A percentile compares a stretch with the other conserved stretches of the same genome.
Conservation (phyloP, 2,888 invertebrate genomes). For the Anarsia innoxiella region DNA sequence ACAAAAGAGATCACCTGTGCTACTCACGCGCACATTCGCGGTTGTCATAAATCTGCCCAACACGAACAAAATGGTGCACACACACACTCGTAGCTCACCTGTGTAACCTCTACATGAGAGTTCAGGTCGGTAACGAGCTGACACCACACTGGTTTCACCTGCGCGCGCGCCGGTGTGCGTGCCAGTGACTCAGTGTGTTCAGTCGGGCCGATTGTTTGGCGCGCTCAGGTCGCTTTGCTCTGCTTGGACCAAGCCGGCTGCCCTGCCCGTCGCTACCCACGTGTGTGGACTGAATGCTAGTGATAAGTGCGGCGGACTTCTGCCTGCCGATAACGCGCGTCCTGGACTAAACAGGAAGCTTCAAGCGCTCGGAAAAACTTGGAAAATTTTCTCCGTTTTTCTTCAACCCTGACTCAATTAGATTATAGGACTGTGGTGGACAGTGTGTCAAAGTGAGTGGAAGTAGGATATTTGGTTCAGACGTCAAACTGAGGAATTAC, state of each 20-base stretch:
- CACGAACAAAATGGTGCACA: conserved; percentile 66
- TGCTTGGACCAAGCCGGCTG: conserved; percentile 21
- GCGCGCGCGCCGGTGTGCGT: conserved; percentile 51
- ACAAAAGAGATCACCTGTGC: conserved; percentile 56
- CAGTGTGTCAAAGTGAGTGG: conserved; percentile 52
- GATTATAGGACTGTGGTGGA: conserved; percentile 37
- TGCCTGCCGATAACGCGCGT: conserved; percentile 38
- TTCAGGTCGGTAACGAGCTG: conserved; percentile 56
- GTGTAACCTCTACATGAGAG: conserved; percentile 56
- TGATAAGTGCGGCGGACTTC: conserved; percentile 59
- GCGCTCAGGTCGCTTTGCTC: conserved; percentile 55
- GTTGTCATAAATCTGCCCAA: conserved; percentile 58
- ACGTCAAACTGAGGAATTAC: conserved; percentile 66
- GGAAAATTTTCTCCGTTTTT: conserved; percentile 6
- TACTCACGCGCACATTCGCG: conserved; percentile 36
- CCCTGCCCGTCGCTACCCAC: conserved; percentile 46
- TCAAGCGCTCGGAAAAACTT: conserved; percentile 1
- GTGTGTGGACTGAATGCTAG: conserved; percentile 50
- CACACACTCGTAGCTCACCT: conserved; percentile 46
- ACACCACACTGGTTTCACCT: conserved; percentile 68
- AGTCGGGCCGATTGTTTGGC: conserved; percentile 64
- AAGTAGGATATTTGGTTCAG: conserved; percentile 39
- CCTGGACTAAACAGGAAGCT: conserved; percentile 3
- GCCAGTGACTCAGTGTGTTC: conserved; percentile 54
- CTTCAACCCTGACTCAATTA: conserved; percentile 27